Evolutionary conservation across 2,113 vertebrate genomes (phyloP).

Genomic region (Notarius quadriscutis): DNA sequence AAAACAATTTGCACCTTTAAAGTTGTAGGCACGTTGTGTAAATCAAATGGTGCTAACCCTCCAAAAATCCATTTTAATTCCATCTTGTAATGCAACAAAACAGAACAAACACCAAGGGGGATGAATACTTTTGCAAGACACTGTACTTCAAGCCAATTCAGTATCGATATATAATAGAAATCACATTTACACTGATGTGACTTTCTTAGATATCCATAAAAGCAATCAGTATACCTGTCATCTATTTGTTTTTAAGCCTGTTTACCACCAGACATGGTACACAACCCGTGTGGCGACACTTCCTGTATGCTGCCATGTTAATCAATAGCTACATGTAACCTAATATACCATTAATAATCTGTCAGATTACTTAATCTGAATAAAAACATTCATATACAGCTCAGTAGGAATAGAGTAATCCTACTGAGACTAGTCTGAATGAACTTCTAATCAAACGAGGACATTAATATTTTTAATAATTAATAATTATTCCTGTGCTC

Average conservation of each 20-base stretch:
- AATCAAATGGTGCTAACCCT: too few relatives aligned
- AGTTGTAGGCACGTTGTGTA: too few relatives aligned
- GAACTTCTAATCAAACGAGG: neutral
- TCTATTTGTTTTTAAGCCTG: neutral
- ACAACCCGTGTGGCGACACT: neutral
- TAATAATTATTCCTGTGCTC: too few relatives aligned
- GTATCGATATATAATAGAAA: neutral
- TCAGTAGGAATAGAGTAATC: neutral
- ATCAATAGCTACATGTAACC: conserved; percentile 1
- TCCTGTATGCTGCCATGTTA: neutral
- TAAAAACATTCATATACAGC: neutral
- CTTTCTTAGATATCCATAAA: neutral
- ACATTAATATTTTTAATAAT: neutral
- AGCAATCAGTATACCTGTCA: neutral
- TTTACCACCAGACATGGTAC: neutral
- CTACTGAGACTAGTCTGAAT: neutral
- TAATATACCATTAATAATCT: neutral
- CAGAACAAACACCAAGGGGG: too few relatives aligned
- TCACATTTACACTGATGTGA: neutral
- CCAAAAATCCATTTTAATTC: too few relatives aligned
- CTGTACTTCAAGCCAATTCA: neutral
- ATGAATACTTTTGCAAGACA: too few relatives aligned
- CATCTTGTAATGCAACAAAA: too few relatives aligned
- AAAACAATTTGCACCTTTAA: too few relatives aligned
- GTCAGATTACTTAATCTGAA: neutral